Conservation (phyloP, 2,888 invertebrate genomes). For the Gymnoscelis rufifasciata region DNA sequence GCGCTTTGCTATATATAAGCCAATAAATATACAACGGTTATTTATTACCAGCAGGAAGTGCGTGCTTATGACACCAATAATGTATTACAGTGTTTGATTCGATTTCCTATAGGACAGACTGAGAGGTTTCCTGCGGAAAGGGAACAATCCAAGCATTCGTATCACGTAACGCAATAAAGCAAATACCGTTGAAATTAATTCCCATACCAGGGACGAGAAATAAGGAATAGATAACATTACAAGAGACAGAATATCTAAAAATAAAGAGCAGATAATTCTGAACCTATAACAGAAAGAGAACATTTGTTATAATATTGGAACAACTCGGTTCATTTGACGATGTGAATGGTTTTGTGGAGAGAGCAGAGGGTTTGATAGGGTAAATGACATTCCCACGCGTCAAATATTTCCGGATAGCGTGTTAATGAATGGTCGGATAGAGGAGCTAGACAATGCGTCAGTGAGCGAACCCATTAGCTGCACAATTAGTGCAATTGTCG, state of each 20-base stretch:
- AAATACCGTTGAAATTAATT: conserved; percentile 43
- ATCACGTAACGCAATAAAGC: conserved; percentile 57
- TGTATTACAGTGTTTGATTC: conserved; percentile 51
- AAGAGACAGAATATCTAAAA: neutral
- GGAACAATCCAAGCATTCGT: conserved; percentile 41
- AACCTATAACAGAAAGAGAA: no score
- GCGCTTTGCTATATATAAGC: conserved; percentile 33
- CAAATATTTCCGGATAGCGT: conserved; percentile 55
- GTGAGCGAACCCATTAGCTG: conserved; percentile 63
- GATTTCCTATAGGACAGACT: conserved; percentile 36
- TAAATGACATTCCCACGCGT: conserved; percentile 54
- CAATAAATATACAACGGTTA: conserved; percentile 41
- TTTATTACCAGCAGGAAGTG: conserved; percentile 42
- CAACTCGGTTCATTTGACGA: no score
- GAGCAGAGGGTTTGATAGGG: conserved; percentile 25
- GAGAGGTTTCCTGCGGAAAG: conserved; percentile 21
- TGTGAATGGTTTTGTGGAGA: neutral
- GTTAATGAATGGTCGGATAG: conserved; percentile 57
- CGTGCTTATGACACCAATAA: conserved; percentile 40
- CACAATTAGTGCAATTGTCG: conserved; percentile 76
- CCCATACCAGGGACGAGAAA: conserved; percentile 27
- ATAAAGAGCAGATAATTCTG: no score
- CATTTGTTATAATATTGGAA: no score
- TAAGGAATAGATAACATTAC: conserved; percentile 13
- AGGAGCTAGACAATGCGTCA: conserved; percentile 67